These are phyloP conservation scores for Rhagonycha lutea DNA, from an alignment of 2,888 invertebrate species.

Conservation along the genomic window DNA sequence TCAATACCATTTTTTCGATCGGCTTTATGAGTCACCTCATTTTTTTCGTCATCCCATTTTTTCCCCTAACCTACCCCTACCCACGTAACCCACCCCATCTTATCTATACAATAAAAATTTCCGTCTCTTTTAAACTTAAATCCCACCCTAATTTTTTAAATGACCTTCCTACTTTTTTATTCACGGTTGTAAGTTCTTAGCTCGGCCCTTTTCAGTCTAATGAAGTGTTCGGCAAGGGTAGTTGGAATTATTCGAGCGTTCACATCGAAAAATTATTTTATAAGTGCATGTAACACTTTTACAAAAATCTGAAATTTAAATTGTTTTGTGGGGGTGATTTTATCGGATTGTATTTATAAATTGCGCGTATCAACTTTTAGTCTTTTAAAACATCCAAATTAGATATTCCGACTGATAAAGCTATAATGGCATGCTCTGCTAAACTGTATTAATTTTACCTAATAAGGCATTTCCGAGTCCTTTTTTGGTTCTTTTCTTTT, in stretches of 20 bases:
- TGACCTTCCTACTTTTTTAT: constrained; percentile 41
- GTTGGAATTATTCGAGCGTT: neutral
- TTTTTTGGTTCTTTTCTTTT: constrained; percentile 5
- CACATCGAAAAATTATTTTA: neutral
- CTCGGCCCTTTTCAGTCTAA: constrained; percentile 12
- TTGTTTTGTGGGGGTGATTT: constrained; percentile 15
- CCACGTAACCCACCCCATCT: constrained; percentile 36
- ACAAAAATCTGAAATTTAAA: constrained; percentile 23
- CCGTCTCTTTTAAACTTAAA: constrained; percentile 40
- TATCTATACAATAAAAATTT: constrained; percentile 37
- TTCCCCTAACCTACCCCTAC: constrained; percentile 32
- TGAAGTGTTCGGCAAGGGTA: constrained; percentile 3
- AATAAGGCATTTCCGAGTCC: constrained; percentile 31
- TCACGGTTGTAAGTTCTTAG: constrained; percentile 11
- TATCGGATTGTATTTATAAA: constrained; percentile 16
- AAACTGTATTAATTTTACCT: constrained; percentile 33
- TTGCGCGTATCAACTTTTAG: constrained; percentile 12
- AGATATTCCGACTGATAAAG: constrained; percentile 23
- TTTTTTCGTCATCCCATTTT: constrained; percentile 28
- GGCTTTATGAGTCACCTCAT: constrained; percentile 8
- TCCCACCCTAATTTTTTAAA: constrained; percentile 45
- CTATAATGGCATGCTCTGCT: constrained; percentile 19
- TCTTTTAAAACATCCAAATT: constrained; percentile 12
- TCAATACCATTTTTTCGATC: neutral
- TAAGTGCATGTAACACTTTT: constrained; percentile 10